Evolutionary conservation across 1,140 invertebrate species (phyloP), one percentile per base, ranked within the genome.

Genomic region (Leguminivora glycinivorella): DNA sequence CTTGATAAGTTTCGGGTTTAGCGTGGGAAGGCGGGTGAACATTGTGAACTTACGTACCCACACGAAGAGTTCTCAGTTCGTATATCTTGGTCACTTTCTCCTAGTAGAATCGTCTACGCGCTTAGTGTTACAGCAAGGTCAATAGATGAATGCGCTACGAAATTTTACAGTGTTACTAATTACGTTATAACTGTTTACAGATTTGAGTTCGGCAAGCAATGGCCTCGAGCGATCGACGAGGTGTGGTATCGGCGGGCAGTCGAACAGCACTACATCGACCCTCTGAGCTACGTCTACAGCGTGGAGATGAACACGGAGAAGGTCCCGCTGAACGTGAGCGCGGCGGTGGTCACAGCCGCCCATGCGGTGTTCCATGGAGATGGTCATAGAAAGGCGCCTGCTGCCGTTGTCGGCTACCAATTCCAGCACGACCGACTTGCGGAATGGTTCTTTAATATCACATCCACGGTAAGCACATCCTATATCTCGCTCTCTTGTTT

Each of bases 181-280:
- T 60, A 24, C 14, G 7, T 12, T 43, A 38, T 38, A n/a, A 26
- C 12, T 25, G 72, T 80, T 80, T 70, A 12, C 70, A 93, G 93
- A 56, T 84, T 89, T 17, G 90, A 90, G 72, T 94, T 94, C 70
- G 93, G 93, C 34, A 91, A 93, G 71, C 88, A 93, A 56, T 94
- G 96, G 86, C 95, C 95, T 5, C 92, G 94, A 67, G 96, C 98
- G 0, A 98, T 97, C 52, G 97, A 99, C 83, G 97, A 98, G 86
- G 93, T 97, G 6, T 99, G 97, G 96, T 99, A 99, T 85, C 95
- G 95, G 75, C 93, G 98, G 60, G 98, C 98, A 0, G 97, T 99
- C 0, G 97, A 98, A 76, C 96, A 98, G 74, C 94, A 97, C 88
- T 95, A 95, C 80, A 90, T 96, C 26, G 94, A 96, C 67, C 93